Evolutionary conservation across 2,888 invertebrate genomes (phyloP).

Genomic region (Deilephila porcellus): DNA sequence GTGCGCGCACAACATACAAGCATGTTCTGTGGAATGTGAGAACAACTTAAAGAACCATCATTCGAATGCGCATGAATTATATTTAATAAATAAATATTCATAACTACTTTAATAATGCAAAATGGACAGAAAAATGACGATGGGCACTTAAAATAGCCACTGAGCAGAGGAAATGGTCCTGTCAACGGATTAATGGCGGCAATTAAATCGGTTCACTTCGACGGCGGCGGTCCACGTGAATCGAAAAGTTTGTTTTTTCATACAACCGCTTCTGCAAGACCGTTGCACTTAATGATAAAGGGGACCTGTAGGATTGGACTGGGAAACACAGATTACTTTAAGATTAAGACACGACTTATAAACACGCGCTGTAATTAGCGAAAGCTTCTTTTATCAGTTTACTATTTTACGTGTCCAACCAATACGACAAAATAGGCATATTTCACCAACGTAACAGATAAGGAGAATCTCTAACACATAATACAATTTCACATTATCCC

Average conservation of each 20-base stretch:
- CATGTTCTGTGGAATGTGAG: not conserved
- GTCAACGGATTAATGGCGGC: constrained; percentile 67
- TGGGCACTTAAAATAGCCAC: constrained; percentile 48
- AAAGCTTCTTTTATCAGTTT: not conserved
- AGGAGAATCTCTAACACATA: not conserved
- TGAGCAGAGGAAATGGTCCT: constrained; percentile 54
- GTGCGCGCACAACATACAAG: not conserved
- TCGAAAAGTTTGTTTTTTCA: constrained; percentile 43
- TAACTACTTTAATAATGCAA: not conserved
- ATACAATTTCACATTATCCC: not conserved
- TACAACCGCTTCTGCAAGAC: constrained; percentile 34
- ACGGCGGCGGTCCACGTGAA: constrained; percentile 37
- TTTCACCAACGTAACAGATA: not conserved
- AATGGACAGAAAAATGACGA: constrained; percentile 47
- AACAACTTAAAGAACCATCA: too few relatives aligned
- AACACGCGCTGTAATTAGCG: not conserved
- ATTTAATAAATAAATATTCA: constrained; percentile 18
- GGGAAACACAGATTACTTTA: not conserved
- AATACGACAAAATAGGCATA: not conserved
- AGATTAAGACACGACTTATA: not conserved
- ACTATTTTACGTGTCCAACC: not conserved
- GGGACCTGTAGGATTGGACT: not conserved
- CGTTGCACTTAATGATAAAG: constrained; percentile 37
- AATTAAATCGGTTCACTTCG: constrained; percentile 70
- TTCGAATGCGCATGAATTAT: not conserved